These are phyloP conservation scores for Dendrophyllia cribrosa DNA, from an alignment of 64 coral and sea anemone species.

Conservation along the genomic window DNA sequence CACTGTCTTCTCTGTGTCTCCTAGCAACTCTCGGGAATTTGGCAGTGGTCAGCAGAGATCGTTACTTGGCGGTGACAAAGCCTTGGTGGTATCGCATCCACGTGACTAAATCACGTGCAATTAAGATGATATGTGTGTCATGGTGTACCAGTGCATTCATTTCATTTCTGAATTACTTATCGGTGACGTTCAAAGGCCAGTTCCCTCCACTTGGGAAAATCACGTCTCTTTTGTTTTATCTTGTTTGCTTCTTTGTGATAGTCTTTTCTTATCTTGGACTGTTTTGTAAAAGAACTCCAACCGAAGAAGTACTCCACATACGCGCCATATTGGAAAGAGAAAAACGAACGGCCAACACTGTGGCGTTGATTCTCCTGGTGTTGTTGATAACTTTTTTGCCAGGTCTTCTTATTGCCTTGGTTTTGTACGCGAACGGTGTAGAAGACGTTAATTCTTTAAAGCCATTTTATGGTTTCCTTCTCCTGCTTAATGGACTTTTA, in stretches of 20 bases:
- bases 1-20: background rate
- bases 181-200: background rate
- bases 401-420: background rate
- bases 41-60: background rate
- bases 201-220: background rate
- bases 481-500: background rate
- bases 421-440: background rate
- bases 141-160: background rate
- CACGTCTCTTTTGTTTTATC: background rate
- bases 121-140: background rate
- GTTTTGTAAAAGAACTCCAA: background rate
- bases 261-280: background rate
- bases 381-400: background rate
- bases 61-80: background rate
- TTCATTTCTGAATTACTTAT: background rate
- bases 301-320: background rate
- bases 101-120: background rate
- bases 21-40: background rate
- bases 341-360: background rate
- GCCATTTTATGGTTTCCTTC: background rate
- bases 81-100: background rate
- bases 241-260: slow-evolving; percentile 21
- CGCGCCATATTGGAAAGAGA: background rate
- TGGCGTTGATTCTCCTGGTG: background rate
- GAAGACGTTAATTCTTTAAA: background rate